A percentile compares a stretch with the other conserved stretches of the same genome.
These are phyloP conservation scores for Micromys minutus DNA, from an alignment of 2,113 vertebrate genomes.

Conservation along the genomic window DNA sequence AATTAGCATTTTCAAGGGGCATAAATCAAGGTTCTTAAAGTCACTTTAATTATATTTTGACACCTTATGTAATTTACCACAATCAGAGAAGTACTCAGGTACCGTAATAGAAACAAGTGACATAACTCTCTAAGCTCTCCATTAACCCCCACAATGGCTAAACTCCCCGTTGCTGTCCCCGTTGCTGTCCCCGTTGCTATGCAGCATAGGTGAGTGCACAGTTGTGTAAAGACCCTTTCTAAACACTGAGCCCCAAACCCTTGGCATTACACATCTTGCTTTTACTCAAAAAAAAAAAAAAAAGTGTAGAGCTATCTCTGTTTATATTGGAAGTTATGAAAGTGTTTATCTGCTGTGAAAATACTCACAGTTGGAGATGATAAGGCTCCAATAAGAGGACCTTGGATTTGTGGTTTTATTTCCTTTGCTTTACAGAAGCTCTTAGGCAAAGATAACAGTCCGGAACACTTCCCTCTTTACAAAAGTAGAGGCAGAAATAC, in stretches of 20 bases:
- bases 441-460: not conserved
- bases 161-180: not conserved
- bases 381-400: not conserved
- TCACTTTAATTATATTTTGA: slow-evolving; percentile 77
- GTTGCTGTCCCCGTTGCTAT: not conserved
- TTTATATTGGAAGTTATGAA: not conserved
- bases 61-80: slow-evolving; percentile 69
- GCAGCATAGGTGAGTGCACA: not conserved
- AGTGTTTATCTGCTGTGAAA: slow-evolving; percentile 5
- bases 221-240: rapidly evolving
- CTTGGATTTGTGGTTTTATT: not conserved
- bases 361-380: not conserved
- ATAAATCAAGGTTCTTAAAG: slow-evolving; percentile 67
- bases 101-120: slow-evolving; percentile 37
- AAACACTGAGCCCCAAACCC: not conserved
- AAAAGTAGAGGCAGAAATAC: not conserved
- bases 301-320: not conserved
- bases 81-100: slow-evolving; percentile 55
- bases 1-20: slow-evolving; percentile 73
- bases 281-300: too few species aligned
- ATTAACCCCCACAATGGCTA: slow-evolving; percentile 15
- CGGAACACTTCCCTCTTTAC: not conserved
- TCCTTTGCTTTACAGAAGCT: not conserved
- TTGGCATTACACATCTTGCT: not conserved
- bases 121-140: not conserved